phyloP scores from a whole-genome alignment of 1,140 invertebrate species.

The Lasioglossum albipes region DNA sequence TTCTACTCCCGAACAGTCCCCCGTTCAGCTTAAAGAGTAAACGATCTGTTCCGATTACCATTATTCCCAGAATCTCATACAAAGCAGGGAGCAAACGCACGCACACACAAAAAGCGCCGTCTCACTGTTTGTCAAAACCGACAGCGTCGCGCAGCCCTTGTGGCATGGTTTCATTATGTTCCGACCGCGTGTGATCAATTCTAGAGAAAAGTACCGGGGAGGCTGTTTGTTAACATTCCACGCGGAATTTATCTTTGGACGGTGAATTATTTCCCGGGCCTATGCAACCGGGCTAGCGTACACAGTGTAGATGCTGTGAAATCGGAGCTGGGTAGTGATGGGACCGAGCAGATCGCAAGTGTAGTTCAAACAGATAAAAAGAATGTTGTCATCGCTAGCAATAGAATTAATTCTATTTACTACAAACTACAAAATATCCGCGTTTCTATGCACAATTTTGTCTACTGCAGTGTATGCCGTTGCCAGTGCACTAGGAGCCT shows the following conservation, averaged over 20 bases:
- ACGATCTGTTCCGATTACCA: not conserved
- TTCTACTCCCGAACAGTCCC: not conserved
- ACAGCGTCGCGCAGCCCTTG: not conserved
- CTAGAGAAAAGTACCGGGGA: not conserved
- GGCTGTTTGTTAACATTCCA: not conserved
- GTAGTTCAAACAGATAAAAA: no score
- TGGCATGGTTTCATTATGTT: not conserved
- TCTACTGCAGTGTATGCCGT: no score
- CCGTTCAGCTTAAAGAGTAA: no score
- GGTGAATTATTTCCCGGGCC: conserved; percentile 20
- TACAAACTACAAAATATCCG: no score
- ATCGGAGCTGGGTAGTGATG: conserved; percentile 22
- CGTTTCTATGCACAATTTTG: no score
- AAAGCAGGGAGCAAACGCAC: not conserved
- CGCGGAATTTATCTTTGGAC: conserved; percentile 33
- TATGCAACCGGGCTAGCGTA: not conserved
- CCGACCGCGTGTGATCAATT: not conserved
- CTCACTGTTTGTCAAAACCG: not conserved
- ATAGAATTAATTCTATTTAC: no score
- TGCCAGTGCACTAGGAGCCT: no score
- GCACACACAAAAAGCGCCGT: not conserved
- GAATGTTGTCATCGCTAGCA: no score
- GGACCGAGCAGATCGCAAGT: not conserved
- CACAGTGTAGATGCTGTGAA: not conserved
- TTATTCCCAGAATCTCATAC: not conserved